These are phyloP conservation scores for Cuculus canorus DNA, from an alignment of 2,797 vertebrate genomes.

Conservation along the genomic window DNA sequence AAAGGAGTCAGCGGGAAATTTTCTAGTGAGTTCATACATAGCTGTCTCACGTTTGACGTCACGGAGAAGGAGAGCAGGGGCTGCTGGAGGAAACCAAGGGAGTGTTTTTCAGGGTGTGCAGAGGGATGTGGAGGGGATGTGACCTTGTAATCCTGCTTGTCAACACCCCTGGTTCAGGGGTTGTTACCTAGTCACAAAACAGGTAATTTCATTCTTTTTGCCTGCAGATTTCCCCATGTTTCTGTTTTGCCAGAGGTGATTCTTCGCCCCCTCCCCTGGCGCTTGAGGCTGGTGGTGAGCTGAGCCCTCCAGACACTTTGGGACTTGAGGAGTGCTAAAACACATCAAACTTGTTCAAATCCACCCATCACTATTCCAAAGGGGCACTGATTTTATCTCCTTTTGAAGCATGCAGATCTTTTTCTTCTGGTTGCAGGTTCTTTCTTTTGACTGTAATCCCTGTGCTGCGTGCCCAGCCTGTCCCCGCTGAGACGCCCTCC, in stretches of 20 bases:
- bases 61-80: fast-evolving
- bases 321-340: fast-evolving
- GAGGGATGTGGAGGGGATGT: background rate
- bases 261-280: fast-evolving
- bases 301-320: background rate
- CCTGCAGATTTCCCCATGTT: fast-evolving
- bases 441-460: too few relatives aligned
- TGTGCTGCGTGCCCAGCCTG: fast-evolving
- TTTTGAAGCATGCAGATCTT: background rate
- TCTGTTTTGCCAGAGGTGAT: fast-evolving
- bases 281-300: fast-evolving
- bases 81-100: fast-evolving
- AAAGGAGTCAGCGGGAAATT: background rate
- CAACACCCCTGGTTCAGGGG: background rate
- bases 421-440: background rate
- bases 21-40: fast-evolving
- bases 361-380: fast-evolving
- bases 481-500: background rate
- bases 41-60: background rate
- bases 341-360: fast-evolving
- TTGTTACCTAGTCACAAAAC: background rate
- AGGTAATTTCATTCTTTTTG: background rate
- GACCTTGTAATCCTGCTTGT: background rate
- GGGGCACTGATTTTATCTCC: fast-evolving
- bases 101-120: background rate